Evolutionary conservation across 2,113 vertebrate species (phyloP), one percentile per base, ranked within the genome.

Genomic region (Cyrtonyx montezumae): DNA sequence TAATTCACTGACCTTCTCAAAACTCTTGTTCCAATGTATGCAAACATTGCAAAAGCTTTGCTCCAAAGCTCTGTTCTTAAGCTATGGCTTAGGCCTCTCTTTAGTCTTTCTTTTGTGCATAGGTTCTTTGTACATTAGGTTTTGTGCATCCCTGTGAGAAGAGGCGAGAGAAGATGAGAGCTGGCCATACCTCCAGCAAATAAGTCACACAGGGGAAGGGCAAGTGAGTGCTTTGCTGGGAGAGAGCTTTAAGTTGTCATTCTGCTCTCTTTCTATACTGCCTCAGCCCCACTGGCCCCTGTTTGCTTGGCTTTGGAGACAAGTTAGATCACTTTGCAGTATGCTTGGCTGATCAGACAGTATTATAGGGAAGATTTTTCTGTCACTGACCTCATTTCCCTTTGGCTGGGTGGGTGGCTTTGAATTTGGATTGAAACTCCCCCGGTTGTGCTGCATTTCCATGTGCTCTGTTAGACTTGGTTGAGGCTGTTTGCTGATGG

Each of bases 381-480:
- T 28, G 42, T 51, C 8, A 3, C 19, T 68, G 34, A 8, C 42
- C 66, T n/a, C 28, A 70, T 65, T 81, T 59, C 4, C 11, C 11
- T 65, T 84, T 80, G 13, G 23, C 34, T 3, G 3, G 19, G 9
- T 26, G 53, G n/a, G 21, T 70, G 69, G 20, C 18, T 80, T 84
- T 59, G 22, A 46, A 3, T 45, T 21, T 79, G 66, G 26, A 26
- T 26, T n/a, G 17, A 20, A 79, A 32, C 3, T 12, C 9, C 25
- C 5, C 26, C 53, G 25, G 53, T 6, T 32, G 19, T 26, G 6
- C 25, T 67, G 32, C 3, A 6, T n/a, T 70, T 59, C 62, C 30
- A 5, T 8, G 26, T 51, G 1, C 45, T 65, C 28, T 46, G 0
- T 46, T n/a, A 13, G 65, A 34, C 14, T 49, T 0, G 0, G 13